Evolutionary conservation across 2,888 invertebrate genomes (phyloP).

Genomic region (Cheilosia urbana): DNA sequence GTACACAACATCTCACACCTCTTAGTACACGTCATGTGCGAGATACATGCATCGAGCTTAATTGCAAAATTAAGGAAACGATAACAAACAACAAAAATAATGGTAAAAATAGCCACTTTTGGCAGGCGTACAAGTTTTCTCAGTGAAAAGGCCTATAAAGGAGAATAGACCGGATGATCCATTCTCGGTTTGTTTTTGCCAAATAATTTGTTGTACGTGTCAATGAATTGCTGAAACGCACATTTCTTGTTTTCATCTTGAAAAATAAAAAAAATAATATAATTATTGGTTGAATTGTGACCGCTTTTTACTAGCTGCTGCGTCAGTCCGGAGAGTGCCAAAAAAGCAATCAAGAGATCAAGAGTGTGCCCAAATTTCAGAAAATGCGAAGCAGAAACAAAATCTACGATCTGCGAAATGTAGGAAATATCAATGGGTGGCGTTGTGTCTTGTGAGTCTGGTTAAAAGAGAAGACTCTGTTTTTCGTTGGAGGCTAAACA

Average conservation of each 20-base stretch:
- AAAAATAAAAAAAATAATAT: neutral
- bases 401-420: neutral
- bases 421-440: too few relatives aligned
- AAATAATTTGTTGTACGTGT: slow-evolving; percentile 42
- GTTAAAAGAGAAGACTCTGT: too few relatives aligned
- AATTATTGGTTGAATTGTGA: neutral
- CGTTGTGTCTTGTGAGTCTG: too few relatives aligned
- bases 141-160: slow-evolving; percentile 57
- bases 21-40: neutral
- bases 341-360: neutral
- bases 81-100: slow-evolving; percentile 17
- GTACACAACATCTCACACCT: slow-evolving; percentile 16
- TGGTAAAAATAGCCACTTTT: slow-evolving; percentile 42
- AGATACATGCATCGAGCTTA: slow-evolving; percentile 6
- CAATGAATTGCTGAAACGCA: slow-evolving; percentile 48
- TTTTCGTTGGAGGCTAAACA: too few relatives aligned
- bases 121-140: slow-evolving; percentile 46
- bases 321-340: slow-evolving; percentile 30
- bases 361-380: neutral
- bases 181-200: slow-evolving; percentile 39
- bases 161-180: slow-evolving; percentile 24
- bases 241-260: slow-evolving; percentile 20
- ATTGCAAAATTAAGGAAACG: slow-evolving; percentile 25
- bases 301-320: neutral
- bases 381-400: neutral